Base-by-base conservation (phyloP, 2,113 vertebrate genomes). In the Cyrtonyx montezumae region DNA sequence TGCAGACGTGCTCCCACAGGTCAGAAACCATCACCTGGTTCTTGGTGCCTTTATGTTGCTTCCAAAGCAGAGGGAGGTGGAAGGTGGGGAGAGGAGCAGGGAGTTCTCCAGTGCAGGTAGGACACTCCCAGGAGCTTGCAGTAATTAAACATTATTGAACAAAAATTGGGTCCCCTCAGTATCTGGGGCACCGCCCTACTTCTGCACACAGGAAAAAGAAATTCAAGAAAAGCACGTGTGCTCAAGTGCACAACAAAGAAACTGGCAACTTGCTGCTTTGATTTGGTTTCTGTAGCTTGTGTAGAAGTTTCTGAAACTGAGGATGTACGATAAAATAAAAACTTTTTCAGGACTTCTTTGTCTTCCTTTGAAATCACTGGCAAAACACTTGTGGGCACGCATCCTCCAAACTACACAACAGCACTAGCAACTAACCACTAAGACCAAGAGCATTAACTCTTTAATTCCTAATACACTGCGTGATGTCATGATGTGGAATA, bases 281-380 rank as follows among this genome's bases (percentile, higher is more conserved):
- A 8, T 90, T 85, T 78, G n/a, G 34, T 90, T 88, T 84, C 36
- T 79, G 40, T 79, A 70, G 42, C 17, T 83, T 80, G n/a, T 53
- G 6, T 80, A 22, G 63, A 81, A 21, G 34, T 66, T 87, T 87
- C 67, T 92, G 66, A 79, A 95, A 66, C 40, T 37, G 45, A 74
- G 16, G 1, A 2, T 34, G 14, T 59, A 42, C 40, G 94, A 89
- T 93, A 79, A 95, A 94, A 53, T 26, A 49, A 25, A 53, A 95
- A 49, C 42, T 61, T 76, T 18, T 37, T 55, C 48, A 61, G 81
- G 23, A 45, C 13, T 82, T 4, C 23, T 59, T 49, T 68, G 20
- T 75, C 30, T 71, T 36, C 5, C 51, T 91, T 43, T 48, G n/a
- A 46, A 5, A 43, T 56, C 1, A 2, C 59, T 70, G 40, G 45